Evolutionary conservation across 2,888 invertebrate genomes (phyloP).

Genomic region (Lasioglossum leucozonium): DNA sequence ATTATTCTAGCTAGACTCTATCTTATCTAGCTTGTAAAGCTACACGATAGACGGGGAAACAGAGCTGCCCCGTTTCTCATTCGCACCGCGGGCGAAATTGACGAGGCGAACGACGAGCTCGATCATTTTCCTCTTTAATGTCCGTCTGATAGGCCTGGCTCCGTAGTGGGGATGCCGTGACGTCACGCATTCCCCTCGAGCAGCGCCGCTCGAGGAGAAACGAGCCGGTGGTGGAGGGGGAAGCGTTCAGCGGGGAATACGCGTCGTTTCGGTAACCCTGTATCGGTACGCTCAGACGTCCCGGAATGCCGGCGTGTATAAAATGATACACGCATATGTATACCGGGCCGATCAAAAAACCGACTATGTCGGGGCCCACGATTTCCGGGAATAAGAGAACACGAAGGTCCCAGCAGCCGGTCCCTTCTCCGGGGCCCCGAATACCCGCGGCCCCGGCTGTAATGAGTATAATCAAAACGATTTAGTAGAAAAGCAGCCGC

Average conservation of each 20-base stretch:
- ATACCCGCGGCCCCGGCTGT: conserved; percentile 60
- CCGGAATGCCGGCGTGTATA: conserved; percentile 45
- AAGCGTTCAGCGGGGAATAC: background rate
- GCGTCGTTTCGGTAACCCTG: background rate
- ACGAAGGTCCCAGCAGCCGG: conserved; percentile 23
- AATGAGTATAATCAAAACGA: conserved; percentile 83
- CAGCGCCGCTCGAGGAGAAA: background rate
- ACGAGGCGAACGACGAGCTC: conserved; percentile 31
- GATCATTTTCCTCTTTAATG: conserved; percentile 4
- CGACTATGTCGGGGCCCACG: conserved; percentile 48
- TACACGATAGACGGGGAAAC: conserved; percentile 42
- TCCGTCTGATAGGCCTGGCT: background rate
- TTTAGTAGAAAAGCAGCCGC: conserved; percentile 81
- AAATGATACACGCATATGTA: conserved; percentile 55
- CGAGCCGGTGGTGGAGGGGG: background rate
- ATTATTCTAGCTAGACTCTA: conserved; percentile 52
- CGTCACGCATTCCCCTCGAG: background rate
- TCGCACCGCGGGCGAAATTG: conserved; percentile 26
- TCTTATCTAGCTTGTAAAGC: conserved; percentile 61
- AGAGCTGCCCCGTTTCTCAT: conserved; percentile 32
- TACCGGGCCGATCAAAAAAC: conserved; percentile 46
- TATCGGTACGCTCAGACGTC: conserved; percentile 14
- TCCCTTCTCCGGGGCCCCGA: conserved; percentile 24
- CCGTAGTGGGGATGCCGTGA: background rate
- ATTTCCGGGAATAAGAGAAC: conserved; percentile 78